Conservation (phyloP, 2,113 vertebrate species). For the Misgurnus mizolepis region DNA sequence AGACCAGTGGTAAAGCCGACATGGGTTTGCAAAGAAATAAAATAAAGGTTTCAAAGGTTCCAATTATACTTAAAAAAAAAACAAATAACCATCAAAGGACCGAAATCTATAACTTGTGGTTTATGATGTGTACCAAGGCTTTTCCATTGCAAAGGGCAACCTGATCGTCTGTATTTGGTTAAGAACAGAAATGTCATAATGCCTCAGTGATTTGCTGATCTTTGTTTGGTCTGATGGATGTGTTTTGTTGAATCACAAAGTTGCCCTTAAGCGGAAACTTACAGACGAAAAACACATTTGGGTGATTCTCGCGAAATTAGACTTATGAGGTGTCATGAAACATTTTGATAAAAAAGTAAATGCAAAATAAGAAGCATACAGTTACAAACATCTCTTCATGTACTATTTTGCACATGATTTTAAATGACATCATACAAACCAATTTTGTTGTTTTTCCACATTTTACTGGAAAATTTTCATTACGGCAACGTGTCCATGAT, state of each 20-base stretch:
- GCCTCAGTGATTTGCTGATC: slow-evolving; percentile 2
- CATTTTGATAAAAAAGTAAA: too few species aligned
- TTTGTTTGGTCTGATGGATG: not conserved
- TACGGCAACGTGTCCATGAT: too few species aligned
- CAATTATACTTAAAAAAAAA: not conserved
- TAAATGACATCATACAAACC: too few species aligned
- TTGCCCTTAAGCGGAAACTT: not conserved
- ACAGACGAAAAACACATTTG: not conserved
- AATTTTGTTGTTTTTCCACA: too few species aligned
- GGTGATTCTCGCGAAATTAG: not conserved
- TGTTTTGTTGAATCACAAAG: slow-evolving; percentile 4
- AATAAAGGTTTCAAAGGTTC: not conserved
- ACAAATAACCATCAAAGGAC: not conserved
- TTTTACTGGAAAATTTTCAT: too few species aligned
- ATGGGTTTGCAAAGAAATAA: not conserved
- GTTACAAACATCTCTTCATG: too few species aligned
- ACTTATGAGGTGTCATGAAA: too few species aligned
- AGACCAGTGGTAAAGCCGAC: not conserved
- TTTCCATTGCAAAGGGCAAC: not conserved
- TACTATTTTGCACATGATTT: too few species aligned
- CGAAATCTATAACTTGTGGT: not conserved
- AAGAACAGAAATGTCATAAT: not conserved
- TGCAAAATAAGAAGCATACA: too few species aligned
- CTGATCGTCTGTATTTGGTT: not conserved
- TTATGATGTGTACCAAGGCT: not conserved